Evolutionary conservation across 1,140 invertebrate species (phyloP), one percentile per base, ranked within the genome.

Genomic region (Heterodera carotae): DNA sequence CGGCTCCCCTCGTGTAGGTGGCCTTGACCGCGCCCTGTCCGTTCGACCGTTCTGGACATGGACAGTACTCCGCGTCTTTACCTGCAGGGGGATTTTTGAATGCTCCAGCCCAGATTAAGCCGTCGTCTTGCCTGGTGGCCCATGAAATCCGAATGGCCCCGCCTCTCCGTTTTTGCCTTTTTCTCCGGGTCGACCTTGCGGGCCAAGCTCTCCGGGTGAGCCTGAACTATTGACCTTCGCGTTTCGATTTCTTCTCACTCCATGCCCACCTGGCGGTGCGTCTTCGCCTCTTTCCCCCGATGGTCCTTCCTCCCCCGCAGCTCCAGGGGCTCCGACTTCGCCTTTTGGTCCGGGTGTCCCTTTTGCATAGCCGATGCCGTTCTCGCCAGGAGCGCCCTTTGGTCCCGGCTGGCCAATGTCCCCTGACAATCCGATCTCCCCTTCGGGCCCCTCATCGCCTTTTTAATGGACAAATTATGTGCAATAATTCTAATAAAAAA

Each of bases 211-310:
- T 33, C 79, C 79, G 33, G 56, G 39, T 18, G 79, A 56, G 2
- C 79, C 79, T 78, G 48, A 48, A 48, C 29, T 29, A 27, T n/a
- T n/a, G n/a, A n/a, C n/a, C 43, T 29, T 18, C 31, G 5, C 6
- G 31, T 18, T 22, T 15, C 59, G 29, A 8, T 48, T 33, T 18
- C 31, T 43, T 48, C 33, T 22, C 31, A 15, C 31, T 70, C 33
- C 31, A 10, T 53, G 4, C 12, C 31, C 39, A 77, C 76, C 76
- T 22, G 78, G 78, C 8, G 79, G 29, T 15, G 79, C 79, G 78
- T 80, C 79, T 80, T 80, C 79, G 18, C 79, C 79, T 18, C 79
- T 53, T n/a, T 81, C 79, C 29, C 80, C 80, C 27, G 80, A 80
- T 8, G 33, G 66, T 43, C 79, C 80, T 74, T 81, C 80, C 10